Evolutionary conservation across 2,888 invertebrate genomes (phyloP).

Genomic region (Leptothorax acervorum): DNA sequence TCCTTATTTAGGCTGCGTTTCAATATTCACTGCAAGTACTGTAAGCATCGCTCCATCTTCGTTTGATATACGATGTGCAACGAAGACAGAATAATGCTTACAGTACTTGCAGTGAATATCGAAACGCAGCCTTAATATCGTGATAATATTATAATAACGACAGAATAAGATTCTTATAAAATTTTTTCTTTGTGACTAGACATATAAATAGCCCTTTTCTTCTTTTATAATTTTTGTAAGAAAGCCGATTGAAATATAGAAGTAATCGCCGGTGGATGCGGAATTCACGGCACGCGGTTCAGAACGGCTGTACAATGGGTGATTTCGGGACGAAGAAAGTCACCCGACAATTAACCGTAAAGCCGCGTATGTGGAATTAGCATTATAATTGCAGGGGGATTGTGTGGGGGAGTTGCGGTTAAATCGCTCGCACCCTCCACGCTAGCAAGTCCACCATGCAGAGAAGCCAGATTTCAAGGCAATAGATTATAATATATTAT

Average conservation of each 20-base stretch:
- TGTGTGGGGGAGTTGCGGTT: conserved; percentile 67
- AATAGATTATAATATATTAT: too few relatives aligned
- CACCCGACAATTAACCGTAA: conserved; percentile 70
- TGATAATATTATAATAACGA: not conserved
- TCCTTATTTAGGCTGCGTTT: not conserved
- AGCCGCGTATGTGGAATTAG: conserved; percentile 70
- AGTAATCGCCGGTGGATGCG: not conserved
- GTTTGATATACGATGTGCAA: too few relatives aligned
- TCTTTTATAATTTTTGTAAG: not conserved
- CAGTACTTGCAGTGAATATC: too few relatives aligned
- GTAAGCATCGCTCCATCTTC: too few relatives aligned
- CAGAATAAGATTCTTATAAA: not conserved
- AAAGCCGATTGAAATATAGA: conserved; percentile 17
- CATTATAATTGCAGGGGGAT: conserved; percentile 71
- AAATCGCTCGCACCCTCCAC: conserved; percentile 43
- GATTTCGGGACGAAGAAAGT: conserved; percentile 66
- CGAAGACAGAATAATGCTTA: too few relatives aligned
- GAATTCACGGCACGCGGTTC: not conserved
- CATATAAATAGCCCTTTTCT: not conserved
- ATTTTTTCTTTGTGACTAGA: not conserved
- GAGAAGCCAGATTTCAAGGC: too few relatives aligned
- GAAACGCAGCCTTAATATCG: not conserved
- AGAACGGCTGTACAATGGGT: not conserved
- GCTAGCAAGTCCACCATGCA: conserved; percentile 41
- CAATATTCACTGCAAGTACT: not conserved